phyloP scores from a whole-genome alignment of 2,113 vertebrate species.

The Entomyzon cyanotis region DNA sequence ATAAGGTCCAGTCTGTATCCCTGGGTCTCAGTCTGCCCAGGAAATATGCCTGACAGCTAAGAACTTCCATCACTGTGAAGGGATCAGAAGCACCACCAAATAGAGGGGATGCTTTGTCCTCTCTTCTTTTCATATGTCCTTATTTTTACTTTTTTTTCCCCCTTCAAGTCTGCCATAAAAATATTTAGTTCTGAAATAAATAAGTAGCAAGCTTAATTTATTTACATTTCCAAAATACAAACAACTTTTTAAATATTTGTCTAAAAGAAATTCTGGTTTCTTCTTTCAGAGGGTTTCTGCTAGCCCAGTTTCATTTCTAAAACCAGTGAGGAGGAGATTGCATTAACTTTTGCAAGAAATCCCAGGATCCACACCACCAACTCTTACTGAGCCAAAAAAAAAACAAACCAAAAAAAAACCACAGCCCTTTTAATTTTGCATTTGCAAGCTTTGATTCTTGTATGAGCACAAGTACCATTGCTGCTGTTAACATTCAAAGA shows the following conservation, averaged over 20 bases:
- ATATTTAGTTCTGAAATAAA: neutral
- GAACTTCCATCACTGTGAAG: neutral
- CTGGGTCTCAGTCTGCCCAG: neutral
- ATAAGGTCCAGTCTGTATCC: accelerated
- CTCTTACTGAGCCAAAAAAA: neutral
- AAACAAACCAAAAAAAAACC: no score
- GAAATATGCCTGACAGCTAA: neutral
- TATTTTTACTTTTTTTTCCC: neutral
- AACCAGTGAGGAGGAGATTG: neutral
- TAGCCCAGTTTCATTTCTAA: neutral
- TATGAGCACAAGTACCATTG: neutral
- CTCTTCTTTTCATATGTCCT: neutral
- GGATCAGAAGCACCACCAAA: neutral
- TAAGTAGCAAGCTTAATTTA: neutral
- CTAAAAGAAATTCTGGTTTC: neutral
- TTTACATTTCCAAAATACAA: neutral
- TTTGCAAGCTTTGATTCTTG: neutral
- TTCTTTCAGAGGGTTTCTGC: neutral
- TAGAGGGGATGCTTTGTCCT: neutral
- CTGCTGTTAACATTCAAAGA: neutral
- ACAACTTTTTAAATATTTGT: neutral
- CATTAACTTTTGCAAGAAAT: neutral
- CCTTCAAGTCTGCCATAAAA: neutral
- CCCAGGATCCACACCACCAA: neutral
- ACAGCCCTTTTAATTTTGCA: neutral